Conservation (phyloP, 2,113 vertebrate genomes). For the Cheilinus undulatus region DNA sequence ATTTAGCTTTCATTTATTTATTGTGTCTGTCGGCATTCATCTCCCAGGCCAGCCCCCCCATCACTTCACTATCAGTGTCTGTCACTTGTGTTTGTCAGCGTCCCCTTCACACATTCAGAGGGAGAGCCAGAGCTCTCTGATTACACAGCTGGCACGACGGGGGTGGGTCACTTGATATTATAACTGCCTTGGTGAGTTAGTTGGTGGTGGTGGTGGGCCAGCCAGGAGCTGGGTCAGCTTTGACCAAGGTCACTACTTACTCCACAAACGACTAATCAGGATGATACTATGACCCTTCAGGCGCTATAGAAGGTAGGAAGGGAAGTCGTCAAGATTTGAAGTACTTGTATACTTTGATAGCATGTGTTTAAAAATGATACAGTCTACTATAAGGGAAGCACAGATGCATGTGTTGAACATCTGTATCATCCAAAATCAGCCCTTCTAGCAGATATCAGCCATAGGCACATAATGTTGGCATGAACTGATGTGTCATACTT, state of each 20-base stretch:
- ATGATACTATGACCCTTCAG: conserved; percentile 6
- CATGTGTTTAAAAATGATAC: too few species aligned
- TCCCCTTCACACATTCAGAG: conserved; percentile 38
- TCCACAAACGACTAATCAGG: conserved; percentile 16
- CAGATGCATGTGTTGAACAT: too few species aligned
- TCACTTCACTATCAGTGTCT: conserved; percentile 16
- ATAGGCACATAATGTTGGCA: too few species aligned
- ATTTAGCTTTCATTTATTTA: background rate
- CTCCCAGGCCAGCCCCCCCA: too few species aligned
- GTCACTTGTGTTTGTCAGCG: conserved; percentile 22
- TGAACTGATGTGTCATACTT: too few species aligned
- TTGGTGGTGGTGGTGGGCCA: background rate
- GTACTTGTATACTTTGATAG: too few species aligned
- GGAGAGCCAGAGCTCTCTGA: conserved; percentile 36
- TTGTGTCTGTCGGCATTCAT: conserved; percentile 15
- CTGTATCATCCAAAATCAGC: too few species aligned
- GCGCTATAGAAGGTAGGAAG: conserved; percentile 15
- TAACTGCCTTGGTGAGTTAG: background rate
- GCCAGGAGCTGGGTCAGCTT: conserved; percentile 23
- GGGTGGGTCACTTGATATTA: conserved; percentile 45
- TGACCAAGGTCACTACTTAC: conserved; percentile 16
- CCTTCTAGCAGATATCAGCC: too few species aligned
- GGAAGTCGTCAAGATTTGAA: too few species aligned
- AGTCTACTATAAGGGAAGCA: too few species aligned
- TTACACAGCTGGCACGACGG: conserved; percentile 32